phyloP scores from a whole-genome alignment of 2,888 invertebrate genomes.

The Sycophila texana region DNA sequence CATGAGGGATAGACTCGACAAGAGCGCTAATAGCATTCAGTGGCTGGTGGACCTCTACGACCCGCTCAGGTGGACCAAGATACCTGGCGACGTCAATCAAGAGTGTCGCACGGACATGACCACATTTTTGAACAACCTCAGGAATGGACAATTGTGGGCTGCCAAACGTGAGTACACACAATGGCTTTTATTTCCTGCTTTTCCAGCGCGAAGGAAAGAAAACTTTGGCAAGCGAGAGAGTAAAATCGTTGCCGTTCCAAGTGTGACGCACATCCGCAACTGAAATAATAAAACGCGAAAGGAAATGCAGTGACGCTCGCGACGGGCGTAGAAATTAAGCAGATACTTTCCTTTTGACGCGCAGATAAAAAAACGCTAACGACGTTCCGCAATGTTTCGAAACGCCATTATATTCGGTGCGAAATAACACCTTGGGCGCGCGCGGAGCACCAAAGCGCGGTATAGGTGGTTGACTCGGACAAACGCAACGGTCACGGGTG shows the following conservation, averaged over 20 bases:
- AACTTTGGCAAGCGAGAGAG: not conserved
- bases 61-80: conserved; percentile 80
- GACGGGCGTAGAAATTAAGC: conserved; percentile 39
- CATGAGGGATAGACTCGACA: conserved; percentile 67
- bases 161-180: conserved; percentile 83
- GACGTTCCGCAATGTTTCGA: conserved; percentile 38
- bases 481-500: conserved; percentile 36
- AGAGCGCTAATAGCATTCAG: conserved; percentile 76
- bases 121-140: conserved; percentile 79
- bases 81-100: conserved; percentile 78
- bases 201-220: not conserved
- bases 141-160: conserved; percentile 84
- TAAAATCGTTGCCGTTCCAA: not conserved
- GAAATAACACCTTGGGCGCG: not conserved
- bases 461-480: conserved; percentile 3
- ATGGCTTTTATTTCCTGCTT: not conserved
- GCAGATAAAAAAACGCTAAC: conserved; percentile 18
- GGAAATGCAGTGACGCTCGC: conserved; percentile 13
- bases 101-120: conserved; percentile 79
- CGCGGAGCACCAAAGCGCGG: not conserved
- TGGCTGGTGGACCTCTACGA: conserved; percentile 83
- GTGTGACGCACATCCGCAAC: not conserved
- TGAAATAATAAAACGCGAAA: conserved; percentile 28
- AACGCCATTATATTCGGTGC: conserved; percentile 17
- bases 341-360: conserved; percentile 36